Percentiles rank a stretch among this genome's conserved stretches.
Conservation (phyloP, 2,113 vertebrate species). For the Fukomys damarensis region DNA sequence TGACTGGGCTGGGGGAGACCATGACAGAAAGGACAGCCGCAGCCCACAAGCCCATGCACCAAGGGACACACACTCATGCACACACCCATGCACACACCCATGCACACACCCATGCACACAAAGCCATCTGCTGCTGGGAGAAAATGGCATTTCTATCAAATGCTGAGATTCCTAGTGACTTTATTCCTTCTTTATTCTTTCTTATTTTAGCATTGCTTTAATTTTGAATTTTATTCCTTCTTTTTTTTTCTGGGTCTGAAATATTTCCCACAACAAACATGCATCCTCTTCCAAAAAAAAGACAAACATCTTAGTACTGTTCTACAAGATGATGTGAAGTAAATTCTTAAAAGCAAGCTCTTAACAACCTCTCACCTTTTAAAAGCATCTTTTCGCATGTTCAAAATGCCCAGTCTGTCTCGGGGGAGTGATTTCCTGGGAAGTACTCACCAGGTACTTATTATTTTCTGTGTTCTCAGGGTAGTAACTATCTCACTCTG, state of each 20-base stretch:
- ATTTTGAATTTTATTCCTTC: neutral
- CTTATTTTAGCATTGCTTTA: neutral
- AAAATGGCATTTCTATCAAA: fast-evolving
- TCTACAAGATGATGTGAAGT: neutral
- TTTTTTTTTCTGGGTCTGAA: neutral
- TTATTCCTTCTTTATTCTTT: neutral
- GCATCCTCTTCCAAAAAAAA: neutral
- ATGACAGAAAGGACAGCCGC: neutral
- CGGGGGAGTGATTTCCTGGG: neutral
- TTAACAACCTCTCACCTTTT: neutral
- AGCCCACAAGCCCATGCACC: too few relatives aligned
- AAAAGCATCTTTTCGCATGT: fast-evolving
- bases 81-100: too few relatives aligned
- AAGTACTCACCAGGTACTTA: fast-evolving
- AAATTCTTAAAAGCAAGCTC: neutral
- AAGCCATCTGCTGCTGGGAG: neutral
- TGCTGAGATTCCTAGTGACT: neutral
- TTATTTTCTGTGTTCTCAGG: fast-evolving
- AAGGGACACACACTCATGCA: neutral
- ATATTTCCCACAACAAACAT: neutral
- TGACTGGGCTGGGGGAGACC: fast-evolving
- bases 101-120: neutral
- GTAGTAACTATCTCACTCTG: fast-evolving
- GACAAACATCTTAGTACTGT: neutral
- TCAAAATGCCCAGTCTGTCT: fast-evolving